Conservation (phyloP, 2,797 vertebrate genomes). For the Anguilla obscura region DNA sequence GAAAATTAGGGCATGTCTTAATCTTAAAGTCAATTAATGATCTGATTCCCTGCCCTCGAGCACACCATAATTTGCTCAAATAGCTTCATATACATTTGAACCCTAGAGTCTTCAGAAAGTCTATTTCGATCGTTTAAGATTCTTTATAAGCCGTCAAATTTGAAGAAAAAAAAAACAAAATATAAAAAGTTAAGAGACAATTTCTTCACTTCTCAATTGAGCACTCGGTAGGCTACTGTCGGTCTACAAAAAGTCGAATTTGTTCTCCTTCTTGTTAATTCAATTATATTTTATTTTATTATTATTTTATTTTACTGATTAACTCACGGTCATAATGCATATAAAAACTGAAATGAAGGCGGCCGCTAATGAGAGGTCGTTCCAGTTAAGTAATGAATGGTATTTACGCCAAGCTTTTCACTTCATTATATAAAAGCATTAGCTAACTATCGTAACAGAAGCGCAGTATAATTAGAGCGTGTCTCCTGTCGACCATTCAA, state of each 20-base stretch:
- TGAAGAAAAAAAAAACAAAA: conserved; percentile 31
- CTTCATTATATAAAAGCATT: conserved; percentile 61
- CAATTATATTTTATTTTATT: conserved; percentile 70
- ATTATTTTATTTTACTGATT: conserved; percentile 69
- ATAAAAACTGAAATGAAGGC: conserved; percentile 57
- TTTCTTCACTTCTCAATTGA: conserved; percentile 45
- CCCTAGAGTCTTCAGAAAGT: conserved; percentile 81
- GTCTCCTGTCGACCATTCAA: conserved; percentile 68
- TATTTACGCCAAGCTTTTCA: conserved; percentile 62
- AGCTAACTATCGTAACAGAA: conserved; percentile 54
- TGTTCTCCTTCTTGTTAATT: conserved; percentile 64
- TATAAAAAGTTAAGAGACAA: conserved; percentile 49
- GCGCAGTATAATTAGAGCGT: conserved; percentile 49
- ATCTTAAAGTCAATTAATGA: conserved; percentile 98
- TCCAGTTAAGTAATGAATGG: conserved; percentile 58
- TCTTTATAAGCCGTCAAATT: conserved; percentile 15
- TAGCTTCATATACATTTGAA: conserved; percentile 87
- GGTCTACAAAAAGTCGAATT: conserved; percentile 61
- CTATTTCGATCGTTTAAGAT: conserved; percentile 74
- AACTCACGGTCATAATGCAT: conserved; percentile 73
- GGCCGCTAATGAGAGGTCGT: conserved; percentile 46
- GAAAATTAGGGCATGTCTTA: conserved; percentile 89
- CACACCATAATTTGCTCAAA: conserved; percentile 89
- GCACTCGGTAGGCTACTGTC: conserved; percentile 28
- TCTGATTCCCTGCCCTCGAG: conserved; percentile 86